Percentiles rank a stretch among this genome's conserved stretches.
Conservation (phyloP, 2,113 vertebrate genomes). For the Saguinus midas region DNA sequence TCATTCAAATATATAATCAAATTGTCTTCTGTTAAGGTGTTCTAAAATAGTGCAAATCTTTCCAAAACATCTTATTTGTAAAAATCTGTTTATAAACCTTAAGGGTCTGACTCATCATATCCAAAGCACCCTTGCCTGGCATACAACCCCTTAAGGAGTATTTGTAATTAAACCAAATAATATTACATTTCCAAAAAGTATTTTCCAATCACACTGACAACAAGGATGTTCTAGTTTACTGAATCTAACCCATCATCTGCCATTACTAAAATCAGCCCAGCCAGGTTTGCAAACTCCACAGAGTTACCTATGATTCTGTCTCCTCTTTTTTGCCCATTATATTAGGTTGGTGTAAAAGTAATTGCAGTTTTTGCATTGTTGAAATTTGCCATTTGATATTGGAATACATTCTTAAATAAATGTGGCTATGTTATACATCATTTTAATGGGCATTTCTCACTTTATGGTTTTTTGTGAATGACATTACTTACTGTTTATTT, state of each 20-base stretch:
- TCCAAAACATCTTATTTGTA: slow-evolving; percentile 5
- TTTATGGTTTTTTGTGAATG: too few species aligned
- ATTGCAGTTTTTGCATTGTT: too few species aligned
- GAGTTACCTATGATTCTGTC: not conserved
- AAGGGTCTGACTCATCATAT: not conserved
- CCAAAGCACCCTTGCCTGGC: not conserved
- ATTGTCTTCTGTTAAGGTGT: not conserved
- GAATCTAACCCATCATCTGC: not conserved
- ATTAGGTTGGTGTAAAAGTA: not conserved
- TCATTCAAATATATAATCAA: not conserved
- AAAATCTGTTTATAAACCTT: not conserved
- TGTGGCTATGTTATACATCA: too few species aligned
- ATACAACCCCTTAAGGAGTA: not conserved
- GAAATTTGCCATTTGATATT: too few species aligned
- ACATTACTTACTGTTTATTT: too few species aligned
- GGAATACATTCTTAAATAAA: too few species aligned
- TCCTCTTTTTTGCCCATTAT: not conserved
- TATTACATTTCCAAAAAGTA: not conserved
- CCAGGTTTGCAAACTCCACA: not conserved
- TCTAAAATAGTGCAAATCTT: not conserved
- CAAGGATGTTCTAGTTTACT: not conserved
- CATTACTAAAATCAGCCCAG: slow-evolving; percentile 16
- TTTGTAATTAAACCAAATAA: not conserved
- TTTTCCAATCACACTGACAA: not conserved
- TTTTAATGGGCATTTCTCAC: too few species aligned